phyloP scores from a whole-genome alignment of 2,888 invertebrate species.

The Meliscaeva auricollis region DNA sequence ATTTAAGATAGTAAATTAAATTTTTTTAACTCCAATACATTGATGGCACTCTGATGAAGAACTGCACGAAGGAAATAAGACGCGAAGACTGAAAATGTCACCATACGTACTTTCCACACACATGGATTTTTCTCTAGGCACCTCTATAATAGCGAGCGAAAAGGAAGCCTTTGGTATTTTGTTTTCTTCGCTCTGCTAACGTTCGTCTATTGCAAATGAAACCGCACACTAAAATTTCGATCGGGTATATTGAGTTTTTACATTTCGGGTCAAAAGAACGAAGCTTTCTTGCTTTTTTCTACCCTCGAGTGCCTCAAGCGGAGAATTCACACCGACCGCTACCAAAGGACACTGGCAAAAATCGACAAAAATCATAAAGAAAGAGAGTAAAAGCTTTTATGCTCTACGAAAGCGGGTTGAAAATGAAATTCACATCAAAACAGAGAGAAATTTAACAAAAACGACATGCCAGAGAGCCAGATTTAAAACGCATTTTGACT shows the following conservation, averaged over 20 bases:
- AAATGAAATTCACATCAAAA: constrained; percentile 67
- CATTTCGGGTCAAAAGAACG: constrained; percentile 74
- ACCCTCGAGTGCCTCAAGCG: constrained; percentile 41
- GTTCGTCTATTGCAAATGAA: constrained; percentile 69
- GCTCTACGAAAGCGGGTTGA: constrained; percentile 50
- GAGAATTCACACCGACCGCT: constrained; percentile 40
- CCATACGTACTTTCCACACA: constrained; percentile 55
- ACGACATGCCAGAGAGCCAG: constrained; percentile 6
- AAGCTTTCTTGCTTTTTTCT: constrained; percentile 58
- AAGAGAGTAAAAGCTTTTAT: constrained; percentile 45
- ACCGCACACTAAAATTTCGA: constrained; percentile 73
- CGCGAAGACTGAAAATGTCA: constrained; percentile 61
- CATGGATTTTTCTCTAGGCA: constrained; percentile 58
- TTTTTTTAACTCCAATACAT: background rate
- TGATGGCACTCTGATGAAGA: constrained; percentile 2
- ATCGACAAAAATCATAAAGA: constrained; percentile 25
- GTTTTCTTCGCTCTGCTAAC: constrained; percentile 61
- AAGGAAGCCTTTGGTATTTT: constrained; percentile 62
- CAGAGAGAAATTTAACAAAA: constrained; percentile 56
- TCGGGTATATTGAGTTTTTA: constrained; percentile 72
- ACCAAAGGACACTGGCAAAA: constrained; percentile 59
- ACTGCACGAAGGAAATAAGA: constrained; percentile 54
- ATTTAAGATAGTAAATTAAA: background rate
- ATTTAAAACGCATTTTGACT: constrained; percentile 34
- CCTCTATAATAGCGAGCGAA: constrained; percentile 15